phyloP scores from a whole-genome alignment of 2,888 invertebrate species.

The Amiota minor region DNA sequence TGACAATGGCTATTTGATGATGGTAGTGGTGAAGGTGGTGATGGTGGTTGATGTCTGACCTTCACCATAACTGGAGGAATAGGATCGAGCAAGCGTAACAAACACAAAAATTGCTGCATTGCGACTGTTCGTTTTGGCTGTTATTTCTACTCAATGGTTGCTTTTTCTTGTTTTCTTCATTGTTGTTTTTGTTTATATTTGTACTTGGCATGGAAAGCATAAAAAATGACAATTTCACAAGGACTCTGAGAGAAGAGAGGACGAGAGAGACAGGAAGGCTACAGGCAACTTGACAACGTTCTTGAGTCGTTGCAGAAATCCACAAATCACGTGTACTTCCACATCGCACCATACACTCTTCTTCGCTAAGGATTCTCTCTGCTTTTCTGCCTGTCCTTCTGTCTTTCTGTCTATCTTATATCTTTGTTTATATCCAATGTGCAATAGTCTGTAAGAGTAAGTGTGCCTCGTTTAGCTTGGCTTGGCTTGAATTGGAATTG shows the following conservation, averaged over 20 bases:
- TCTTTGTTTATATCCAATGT: no score
- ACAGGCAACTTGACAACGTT: no score
- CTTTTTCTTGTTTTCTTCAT: constrained; percentile 6
- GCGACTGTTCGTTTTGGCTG: constrained; percentile 60
- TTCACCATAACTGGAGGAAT: not conserved
- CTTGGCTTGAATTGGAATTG: not conserved
- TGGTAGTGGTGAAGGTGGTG: not conserved
- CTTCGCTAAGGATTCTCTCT: no score
- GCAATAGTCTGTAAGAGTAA: no score
- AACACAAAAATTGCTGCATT: constrained; percentile 62
- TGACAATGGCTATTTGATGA: not conserved
- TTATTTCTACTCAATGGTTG: constrained; percentile 43
- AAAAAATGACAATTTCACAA: not conserved
- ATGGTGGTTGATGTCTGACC: not conserved
- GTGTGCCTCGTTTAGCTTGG: not conserved
- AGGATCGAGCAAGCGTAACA: constrained; percentile 57
- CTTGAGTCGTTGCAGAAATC: constrained; percentile 44
- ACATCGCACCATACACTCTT: not conserved
- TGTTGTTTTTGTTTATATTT: constrained; percentile 4
- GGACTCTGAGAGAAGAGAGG: no score
- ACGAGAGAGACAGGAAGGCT: no score
- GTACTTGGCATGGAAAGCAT: not conserved
- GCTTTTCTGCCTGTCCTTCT: no score
- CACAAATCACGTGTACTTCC: constrained; percentile 50
- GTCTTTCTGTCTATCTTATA: no score